Evolutionary conservation across 2,888 invertebrate genomes (phyloP).

Genomic region (Thelaira solivaga): DNA sequence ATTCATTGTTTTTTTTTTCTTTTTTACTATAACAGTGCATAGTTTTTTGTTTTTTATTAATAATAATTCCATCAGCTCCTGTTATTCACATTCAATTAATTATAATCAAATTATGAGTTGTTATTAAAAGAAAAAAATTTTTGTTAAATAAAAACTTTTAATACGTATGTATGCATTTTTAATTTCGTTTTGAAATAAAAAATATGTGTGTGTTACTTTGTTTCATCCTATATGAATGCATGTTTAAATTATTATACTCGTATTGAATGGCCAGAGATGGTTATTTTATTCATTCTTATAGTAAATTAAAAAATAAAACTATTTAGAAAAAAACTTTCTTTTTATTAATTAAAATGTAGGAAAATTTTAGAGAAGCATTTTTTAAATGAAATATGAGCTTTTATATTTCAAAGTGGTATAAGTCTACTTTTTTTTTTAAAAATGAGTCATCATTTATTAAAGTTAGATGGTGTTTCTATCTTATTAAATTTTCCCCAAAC

Average conservation of each 20-base stretch:
- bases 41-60: constrained; percentile 42
- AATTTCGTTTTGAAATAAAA: background rate
- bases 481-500: no score
- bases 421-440: no score
- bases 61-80: constrained; percentile 56
- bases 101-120: constrained; percentile 54
- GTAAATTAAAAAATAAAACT: no score
- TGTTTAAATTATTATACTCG: background rate
- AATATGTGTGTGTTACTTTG: constrained; percentile 13
- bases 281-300: no score
- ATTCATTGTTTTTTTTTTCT: constrained; percentile 1
- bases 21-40: constrained; percentile 12
- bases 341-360: no score
- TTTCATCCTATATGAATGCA: background rate
- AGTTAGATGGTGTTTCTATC: no score
- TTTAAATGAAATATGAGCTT: no score
- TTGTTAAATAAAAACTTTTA: constrained; percentile 2
- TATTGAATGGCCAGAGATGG: background rate
- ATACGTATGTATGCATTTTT: background rate
- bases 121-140: no score
- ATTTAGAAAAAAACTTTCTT: no score
- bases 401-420: no score
- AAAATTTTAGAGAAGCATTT: no score
- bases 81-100: constrained; percentile 59
- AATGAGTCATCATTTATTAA: no score